Conservation (phyloP, 2,113 vertebrate genomes). For the Symphodus melops region DNA sequence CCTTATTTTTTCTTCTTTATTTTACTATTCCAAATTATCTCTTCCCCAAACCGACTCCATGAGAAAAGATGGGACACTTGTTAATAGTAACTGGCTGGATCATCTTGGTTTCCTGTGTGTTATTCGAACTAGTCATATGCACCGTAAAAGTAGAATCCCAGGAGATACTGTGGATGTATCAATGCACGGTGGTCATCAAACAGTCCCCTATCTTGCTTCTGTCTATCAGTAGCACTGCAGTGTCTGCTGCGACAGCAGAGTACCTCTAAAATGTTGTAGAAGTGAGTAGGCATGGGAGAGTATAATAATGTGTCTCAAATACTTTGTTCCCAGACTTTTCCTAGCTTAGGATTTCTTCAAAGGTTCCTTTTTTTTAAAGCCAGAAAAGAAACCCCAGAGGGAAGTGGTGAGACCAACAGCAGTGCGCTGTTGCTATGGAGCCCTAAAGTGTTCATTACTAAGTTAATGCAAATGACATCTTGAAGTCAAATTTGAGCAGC, state of each 20-base stretch:
- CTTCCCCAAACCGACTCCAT: constrained; percentile 47
- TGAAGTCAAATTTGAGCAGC: neutral
- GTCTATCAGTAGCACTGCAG: constrained; percentile 14
- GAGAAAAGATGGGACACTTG: constrained; percentile 29
- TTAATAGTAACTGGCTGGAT: constrained; percentile 56
- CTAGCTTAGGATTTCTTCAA: neutral
- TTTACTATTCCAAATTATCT: constrained; percentile 67
- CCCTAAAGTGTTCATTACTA: neutral
- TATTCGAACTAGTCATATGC: constrained; percentile 52
- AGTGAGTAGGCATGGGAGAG: neutral
- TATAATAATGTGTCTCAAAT: constrained; percentile 26
- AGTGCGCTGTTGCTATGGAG: neutral
- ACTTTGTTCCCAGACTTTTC: constrained; percentile 4
- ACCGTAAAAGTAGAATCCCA: constrained; percentile 34
- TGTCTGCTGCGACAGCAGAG: constrained; percentile 17
- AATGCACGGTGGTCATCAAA: constrained; percentile 35
- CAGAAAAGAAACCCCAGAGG: constrained; percentile 5
- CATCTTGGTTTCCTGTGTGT: constrained; percentile 29
- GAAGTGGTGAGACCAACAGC: constrained; percentile 3
- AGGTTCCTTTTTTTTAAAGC: neutral
- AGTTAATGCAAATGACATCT: neutral
- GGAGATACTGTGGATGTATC: constrained; percentile 28
- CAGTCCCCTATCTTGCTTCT: constrained; percentile 22
- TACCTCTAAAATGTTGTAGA: constrained; percentile 15
- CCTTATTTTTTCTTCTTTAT: constrained; percentile 29